phyloP scores from a whole-genome alignment of 2,888 invertebrate genomes.

The Drosophila helvetica region DNA sequence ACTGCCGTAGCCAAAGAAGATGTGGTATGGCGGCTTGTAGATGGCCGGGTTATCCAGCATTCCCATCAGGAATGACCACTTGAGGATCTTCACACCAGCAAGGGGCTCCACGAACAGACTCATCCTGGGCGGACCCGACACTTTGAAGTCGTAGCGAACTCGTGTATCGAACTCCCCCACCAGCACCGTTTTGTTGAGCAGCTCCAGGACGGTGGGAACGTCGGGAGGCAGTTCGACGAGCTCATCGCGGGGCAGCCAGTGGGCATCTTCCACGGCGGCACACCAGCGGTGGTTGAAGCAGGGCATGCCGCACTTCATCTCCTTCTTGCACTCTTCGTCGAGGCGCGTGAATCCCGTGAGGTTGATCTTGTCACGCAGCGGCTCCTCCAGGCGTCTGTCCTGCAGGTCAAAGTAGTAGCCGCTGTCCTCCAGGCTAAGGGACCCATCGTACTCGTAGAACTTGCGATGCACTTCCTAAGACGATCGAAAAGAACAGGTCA shows the following conservation, averaged over 20 bases:
- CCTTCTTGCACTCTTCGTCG: constrained; percentile 57
- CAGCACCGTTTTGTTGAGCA: constrained; percentile 55
- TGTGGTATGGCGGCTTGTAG: constrained; percentile 69
- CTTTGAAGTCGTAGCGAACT: constrained; percentile 63
- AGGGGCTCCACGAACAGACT: constrained; percentile 72
- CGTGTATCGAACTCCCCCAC: constrained; percentile 34
- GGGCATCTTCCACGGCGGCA: constrained; percentile 38
- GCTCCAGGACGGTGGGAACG: constrained; percentile 51
- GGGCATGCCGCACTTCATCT: constrained; percentile 79
- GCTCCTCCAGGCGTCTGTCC: constrained; percentile 76
- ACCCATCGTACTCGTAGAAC: constrained; percentile 81
- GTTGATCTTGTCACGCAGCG: constrained; percentile 55
- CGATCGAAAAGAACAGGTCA: not conserved
- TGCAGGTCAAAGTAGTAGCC: constrained; percentile 84
- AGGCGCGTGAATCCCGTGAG: constrained; percentile 59
- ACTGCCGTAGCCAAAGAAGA: constrained; percentile 70
- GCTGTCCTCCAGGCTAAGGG: constrained; percentile 82
- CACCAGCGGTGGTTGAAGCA: constrained; percentile 71
- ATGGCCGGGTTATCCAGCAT: constrained; percentile 59
- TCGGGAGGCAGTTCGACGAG: constrained; percentile 58
- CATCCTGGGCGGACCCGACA: constrained; percentile 74
- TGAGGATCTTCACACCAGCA: constrained; percentile 59
- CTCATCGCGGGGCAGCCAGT: constrained; percentile 68
- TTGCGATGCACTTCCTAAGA: constrained; percentile 84
- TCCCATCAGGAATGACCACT: constrained; percentile 74